Percentiles rank a stretch among this genome's conserved stretches.
Conservation (phyloP, 2,113 vertebrate species). For the Marmota flaviventris region DNA sequence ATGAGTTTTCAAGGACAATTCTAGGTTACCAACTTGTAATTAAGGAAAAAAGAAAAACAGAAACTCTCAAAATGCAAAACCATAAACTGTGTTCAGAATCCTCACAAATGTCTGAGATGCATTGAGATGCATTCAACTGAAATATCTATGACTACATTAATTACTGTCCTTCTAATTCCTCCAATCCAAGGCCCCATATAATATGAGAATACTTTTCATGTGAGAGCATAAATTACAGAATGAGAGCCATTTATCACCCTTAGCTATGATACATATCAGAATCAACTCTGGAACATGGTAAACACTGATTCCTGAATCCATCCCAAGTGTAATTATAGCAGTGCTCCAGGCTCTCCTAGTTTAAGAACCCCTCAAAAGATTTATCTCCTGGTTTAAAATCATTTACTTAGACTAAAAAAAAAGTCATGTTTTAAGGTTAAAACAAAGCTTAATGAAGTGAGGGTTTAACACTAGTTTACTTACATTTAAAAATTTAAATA, state of each 20-base stretch:
- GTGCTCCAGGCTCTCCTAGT: neutral
- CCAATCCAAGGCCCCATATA: neutral
- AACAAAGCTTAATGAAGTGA: neutral
- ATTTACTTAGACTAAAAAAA: neutral
- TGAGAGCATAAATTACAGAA: neutral
- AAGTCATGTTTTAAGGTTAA: neutral
- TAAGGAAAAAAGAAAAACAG: neutral
- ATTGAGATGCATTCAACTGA: neutral
- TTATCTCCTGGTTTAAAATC: neutral
- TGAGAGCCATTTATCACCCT: neutral
- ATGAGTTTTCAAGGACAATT: conserved; percentile 34
- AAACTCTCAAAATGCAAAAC: neutral
- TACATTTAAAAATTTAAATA: neutral
- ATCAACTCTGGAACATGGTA: neutral
- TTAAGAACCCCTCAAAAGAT: neutral
- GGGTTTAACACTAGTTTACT: neutral
- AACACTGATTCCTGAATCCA: neutral
- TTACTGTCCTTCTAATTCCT: neutral
- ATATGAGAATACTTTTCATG: neutral
- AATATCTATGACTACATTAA: neutral
- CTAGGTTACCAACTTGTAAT: neutral
- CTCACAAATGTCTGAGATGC: neutral
- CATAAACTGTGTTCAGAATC: neutral
- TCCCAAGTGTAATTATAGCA: neutral
- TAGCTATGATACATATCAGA: neutral